Evolutionary conservation across 2,888 invertebrate species (phyloP).

Genomic region (Chloroclysta siterata): DNA sequence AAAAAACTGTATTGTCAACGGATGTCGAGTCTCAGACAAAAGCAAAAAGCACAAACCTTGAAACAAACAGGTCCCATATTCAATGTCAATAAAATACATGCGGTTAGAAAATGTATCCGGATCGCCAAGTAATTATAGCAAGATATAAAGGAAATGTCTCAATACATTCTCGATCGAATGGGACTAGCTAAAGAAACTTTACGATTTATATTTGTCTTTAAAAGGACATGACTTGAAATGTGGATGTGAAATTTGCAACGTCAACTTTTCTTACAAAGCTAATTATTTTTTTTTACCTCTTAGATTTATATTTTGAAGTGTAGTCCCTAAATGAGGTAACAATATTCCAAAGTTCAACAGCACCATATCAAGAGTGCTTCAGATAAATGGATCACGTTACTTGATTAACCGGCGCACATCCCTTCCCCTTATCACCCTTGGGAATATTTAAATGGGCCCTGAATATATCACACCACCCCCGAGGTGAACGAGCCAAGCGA

Average conservation of each 20-base stretch:
- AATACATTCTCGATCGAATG: constrained; percentile 33
- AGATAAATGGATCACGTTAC: constrained; percentile 85
- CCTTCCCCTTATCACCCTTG: constrained; percentile 81
- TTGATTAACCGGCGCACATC: constrained; percentile 83
- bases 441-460: constrained; percentile 83
- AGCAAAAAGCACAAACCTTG: constrained; percentile 40
- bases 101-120: constrained; percentile 41
- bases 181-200: constrained; percentile 29
- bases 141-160: constrained; percentile 41
- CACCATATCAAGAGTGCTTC: constrained; percentile 80
- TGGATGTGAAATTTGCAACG: constrained; percentile 10
- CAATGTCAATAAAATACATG: constrained; percentile 42
- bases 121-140: constrained; percentile 36
- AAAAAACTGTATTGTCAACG: constrained; percentile 23
- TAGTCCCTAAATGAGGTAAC: constrained; percentile 67
- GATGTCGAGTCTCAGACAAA: constrained; percentile 24
- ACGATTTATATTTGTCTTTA: constrained; percentile 23
- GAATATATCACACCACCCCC: constrained; percentile 80
- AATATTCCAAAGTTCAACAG: constrained; percentile 79
- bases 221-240: constrained; percentile 21
- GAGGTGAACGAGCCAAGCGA: constrained; percentile 67
- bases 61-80: constrained; percentile 40
- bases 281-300: constrained; percentile 17
- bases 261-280: background rate
- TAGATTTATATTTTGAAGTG: constrained; percentile 46